A percentile compares a stretch with the other conserved stretches of the same genome.
phyloP scores from a whole-genome alignment of 2,113 vertebrate species.

The Crotalus tigris region DNA sequence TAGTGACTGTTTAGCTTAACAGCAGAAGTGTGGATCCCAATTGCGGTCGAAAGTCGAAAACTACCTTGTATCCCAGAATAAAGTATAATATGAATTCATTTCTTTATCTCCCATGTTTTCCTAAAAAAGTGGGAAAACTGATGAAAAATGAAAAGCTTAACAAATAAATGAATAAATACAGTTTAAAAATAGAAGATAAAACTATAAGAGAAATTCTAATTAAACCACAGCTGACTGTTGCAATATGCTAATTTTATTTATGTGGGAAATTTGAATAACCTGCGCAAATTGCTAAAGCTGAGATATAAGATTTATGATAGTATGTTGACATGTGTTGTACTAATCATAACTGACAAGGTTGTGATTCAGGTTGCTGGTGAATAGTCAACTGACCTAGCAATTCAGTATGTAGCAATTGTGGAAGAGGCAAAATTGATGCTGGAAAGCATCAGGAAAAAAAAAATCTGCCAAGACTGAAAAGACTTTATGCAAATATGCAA shows the following conservation, averaged over 20 bases:
- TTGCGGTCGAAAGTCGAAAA: neutral
- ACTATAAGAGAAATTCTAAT: neutral
- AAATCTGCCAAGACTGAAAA: neutral
- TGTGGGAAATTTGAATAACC: neutral
- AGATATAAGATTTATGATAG: neutral
- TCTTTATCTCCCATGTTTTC: neutral
- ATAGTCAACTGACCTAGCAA: neutral
- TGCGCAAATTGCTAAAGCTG: neutral
- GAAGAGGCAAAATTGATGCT: neutral
- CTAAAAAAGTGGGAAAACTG: neutral
- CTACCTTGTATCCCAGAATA: neutral
- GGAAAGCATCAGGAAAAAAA: neutral
- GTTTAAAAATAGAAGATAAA: neutral
- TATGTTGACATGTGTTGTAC: neutral
- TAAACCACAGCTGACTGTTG: neutral
- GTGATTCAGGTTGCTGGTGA: neutral
- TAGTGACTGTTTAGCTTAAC: neutral
- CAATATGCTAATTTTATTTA: neutral
- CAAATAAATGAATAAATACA: neutral
- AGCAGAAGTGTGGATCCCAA: neutral
- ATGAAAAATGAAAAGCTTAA: neutral
- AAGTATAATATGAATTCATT: neutral
- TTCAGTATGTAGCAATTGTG: neutral
- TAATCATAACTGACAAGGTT: neutral
- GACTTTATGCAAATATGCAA: neutral